Percentiles rank a stretch among this genome's conserved stretches.
Conservation (phyloP, 2,113 vertebrate genomes). For the cattle (Bos taurus) region DNA sequence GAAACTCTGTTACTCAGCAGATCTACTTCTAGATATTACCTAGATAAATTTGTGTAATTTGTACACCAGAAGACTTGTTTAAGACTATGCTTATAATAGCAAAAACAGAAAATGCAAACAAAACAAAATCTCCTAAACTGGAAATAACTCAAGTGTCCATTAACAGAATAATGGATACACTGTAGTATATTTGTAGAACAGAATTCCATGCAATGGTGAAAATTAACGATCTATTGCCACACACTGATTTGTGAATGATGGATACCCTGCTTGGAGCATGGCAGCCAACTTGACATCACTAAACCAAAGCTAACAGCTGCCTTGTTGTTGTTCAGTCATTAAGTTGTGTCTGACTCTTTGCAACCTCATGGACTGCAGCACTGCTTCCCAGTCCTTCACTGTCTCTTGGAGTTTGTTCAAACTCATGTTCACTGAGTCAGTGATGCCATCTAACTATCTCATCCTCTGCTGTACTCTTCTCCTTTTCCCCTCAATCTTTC, state of each 20-base stretch:
- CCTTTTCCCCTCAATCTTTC: background rate
- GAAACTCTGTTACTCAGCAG: background rate
- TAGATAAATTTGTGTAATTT: background rate
- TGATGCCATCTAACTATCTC: background rate
- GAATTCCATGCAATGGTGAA: background rate
- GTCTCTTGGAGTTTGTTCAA: background rate
- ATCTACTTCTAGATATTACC: background rate
- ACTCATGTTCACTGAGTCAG: background rate
- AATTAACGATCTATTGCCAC: background rate
- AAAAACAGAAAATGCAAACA: background rate
- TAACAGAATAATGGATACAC: background rate
- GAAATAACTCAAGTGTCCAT: background rate
- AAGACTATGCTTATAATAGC: background rate
- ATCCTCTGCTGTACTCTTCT: background rate
- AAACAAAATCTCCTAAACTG: background rate
- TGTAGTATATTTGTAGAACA: background rate
- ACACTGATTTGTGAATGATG: background rate
- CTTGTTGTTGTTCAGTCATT: background rate
- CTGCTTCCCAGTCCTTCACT: background rate
- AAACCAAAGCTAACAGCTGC: background rate
- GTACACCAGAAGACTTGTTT: background rate
- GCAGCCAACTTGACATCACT: background rate
- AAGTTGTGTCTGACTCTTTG: background rate
- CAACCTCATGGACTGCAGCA: background rate
- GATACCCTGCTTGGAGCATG: background rate